A percentile compares a stretch with the other conserved stretches of the same genome.
Conservation (phyloP, 2,888 invertebrate genomes). For the Dascillus cervinus region DNA sequence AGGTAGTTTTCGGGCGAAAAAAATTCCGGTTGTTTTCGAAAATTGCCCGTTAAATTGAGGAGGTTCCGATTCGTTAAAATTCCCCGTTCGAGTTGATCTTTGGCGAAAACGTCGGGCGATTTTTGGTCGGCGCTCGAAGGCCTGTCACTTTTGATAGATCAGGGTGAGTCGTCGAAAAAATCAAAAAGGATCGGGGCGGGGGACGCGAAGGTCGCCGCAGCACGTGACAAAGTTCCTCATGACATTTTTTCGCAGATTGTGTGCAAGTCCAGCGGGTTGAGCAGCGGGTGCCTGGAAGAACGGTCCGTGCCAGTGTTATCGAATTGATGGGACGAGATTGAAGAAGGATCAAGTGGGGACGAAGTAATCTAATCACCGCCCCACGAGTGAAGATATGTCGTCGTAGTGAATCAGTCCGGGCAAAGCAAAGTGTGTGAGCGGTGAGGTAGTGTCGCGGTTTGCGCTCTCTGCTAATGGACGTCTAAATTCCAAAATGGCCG, state of each 20-base stretch:
- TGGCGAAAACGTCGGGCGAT: too few species aligned
- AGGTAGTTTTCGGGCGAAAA: too few species aligned
- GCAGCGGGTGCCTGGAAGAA: too few species aligned
- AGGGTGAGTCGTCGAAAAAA: too few species aligned
- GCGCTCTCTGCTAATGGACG: constrained; percentile 25
- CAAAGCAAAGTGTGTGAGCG: constrained; percentile 15
- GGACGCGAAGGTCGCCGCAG: constrained; percentile 17
- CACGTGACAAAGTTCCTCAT: constrained; percentile 15
- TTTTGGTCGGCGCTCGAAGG: too few species aligned
- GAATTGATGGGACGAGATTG: constrained; percentile 2
- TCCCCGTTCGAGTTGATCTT: too few species aligned
- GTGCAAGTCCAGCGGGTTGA: too few species aligned
- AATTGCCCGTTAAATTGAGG: too few species aligned
- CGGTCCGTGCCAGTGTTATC: too few species aligned
- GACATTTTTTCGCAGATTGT: constrained; percentile 14
- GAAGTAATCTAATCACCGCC: constrained; percentile 24
- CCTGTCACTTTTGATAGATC: too few species aligned
- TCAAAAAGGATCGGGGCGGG: constrained; percentile 15
- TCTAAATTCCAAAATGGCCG: constrained; percentile 63
- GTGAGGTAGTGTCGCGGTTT: constrained; percentile 18
- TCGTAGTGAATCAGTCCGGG: constrained; percentile 17
- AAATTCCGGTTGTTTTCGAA: too few species aligned
- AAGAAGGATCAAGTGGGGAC: constrained; percentile 16
- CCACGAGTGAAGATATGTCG: constrained; percentile 16
- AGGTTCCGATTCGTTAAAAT: too few species aligned